Evolutionary conservation across 2,113 vertebrate species (phyloP).

Genomic region (Dolichallabes microphthalmus): DNA sequence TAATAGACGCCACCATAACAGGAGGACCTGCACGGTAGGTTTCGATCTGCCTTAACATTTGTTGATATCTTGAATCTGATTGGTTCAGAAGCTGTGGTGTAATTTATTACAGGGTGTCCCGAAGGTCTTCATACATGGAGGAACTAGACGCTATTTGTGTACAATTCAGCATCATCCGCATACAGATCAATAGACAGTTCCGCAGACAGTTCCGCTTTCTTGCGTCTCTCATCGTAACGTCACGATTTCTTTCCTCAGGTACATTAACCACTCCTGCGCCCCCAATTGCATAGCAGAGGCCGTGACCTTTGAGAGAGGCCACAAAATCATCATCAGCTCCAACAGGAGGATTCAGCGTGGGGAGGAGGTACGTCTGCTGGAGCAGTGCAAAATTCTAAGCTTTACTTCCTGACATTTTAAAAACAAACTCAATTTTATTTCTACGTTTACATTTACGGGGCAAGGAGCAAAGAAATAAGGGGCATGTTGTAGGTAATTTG

Average conservation of each 20-base stretch:
- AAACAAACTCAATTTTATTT: background rate
- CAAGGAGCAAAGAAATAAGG: too few relatives aligned
- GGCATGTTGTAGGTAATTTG: too few relatives aligned
- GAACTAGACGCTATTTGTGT: too few relatives aligned
- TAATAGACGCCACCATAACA: constrained; percentile 94
- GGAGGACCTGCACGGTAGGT: constrained; percentile 91
- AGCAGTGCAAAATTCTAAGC: background rate
- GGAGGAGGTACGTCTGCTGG: constrained; percentile 81
- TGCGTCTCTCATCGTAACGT: background rate
- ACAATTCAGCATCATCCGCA: background rate
- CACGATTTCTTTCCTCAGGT: constrained; percentile 69
- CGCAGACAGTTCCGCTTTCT: constrained; percentile 5
- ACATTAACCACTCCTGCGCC: constrained; percentile 96
- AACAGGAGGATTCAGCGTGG: constrained; percentile 93
- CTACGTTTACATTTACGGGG: background rate
- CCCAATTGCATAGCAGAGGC: constrained; percentile 97
- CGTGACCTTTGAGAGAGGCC: constrained; percentile 92
- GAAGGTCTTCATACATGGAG: background rate
- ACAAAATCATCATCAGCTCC: constrained; percentile 98
- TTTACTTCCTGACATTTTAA: background rate
- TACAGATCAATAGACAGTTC: too few relatives aligned
- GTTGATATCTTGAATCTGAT: background rate
- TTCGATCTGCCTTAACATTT: background rate
- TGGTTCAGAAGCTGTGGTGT: background rate
- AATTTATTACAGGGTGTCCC: background rate